Conservation (phyloP, 2,797 vertebrate species). For the Phalloptychus januarius region DNA sequence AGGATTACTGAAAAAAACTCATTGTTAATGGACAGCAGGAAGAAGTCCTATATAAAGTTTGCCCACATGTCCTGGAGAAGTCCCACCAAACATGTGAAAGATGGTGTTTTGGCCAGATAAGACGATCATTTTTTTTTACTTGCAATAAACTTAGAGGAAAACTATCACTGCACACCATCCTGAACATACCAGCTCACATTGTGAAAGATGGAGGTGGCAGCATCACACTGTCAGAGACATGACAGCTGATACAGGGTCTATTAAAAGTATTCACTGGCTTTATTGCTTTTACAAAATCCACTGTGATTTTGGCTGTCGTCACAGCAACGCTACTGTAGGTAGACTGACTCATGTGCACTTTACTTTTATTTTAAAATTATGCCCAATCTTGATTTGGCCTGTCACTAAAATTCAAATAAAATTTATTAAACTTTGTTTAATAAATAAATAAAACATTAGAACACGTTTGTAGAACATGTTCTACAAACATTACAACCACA, state of each 20-base stretch:
- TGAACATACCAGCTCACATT: background rate
- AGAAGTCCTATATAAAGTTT: background rate
- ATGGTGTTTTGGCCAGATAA: background rate
- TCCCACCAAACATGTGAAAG: background rate
- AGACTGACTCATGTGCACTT: background rate
- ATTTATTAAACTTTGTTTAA: background rate
- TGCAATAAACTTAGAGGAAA: background rate
- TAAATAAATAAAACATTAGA: too few species aligned
- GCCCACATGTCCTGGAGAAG: background rate
- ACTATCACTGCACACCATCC: background rate
- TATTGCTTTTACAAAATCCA: too few species aligned
- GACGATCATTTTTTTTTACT: background rate
- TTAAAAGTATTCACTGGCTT: too few species aligned
- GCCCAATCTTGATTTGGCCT: background rate
- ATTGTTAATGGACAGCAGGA: background rate
- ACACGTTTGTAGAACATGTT: too few species aligned
- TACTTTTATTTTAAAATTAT: background rate
- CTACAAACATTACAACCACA: too few species aligned
- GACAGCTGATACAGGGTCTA: background rate
- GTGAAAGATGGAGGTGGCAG: background rate
- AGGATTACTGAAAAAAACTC: background rate
- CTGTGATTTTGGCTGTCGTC: too few species aligned
- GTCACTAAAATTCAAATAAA: background rate
- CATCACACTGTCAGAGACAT: background rate
- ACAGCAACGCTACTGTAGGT: too few species aligned